Evolutionary conservation across 2,888 invertebrate species (phyloP).

Genomic region (Acanthoscelides obtectus): DNA sequence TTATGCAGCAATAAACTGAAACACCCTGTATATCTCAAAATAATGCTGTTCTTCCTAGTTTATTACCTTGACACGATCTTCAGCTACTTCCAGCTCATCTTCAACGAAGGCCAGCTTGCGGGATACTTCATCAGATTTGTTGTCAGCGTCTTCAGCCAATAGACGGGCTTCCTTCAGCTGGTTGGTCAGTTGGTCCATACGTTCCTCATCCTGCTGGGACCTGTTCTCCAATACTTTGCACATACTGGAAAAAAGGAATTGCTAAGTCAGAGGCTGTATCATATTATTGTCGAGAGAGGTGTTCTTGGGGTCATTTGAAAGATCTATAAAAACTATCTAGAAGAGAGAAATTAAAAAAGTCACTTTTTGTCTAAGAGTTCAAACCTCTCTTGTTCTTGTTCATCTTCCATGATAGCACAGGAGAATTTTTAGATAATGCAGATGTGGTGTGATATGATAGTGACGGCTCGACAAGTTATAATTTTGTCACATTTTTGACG

Average conservation of each 20-base stretch:
- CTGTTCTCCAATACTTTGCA: conserved; percentile 99
- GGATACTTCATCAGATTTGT: conserved; percentile 99
- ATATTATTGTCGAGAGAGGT: no score
- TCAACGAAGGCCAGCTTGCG: conserved; percentile 99
- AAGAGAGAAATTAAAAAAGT: no score
- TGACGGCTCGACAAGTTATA: no score
- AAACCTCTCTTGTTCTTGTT: background rate
- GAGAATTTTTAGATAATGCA: background rate
- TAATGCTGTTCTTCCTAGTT: no score
- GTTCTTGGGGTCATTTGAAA: no score
- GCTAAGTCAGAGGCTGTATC: no score
- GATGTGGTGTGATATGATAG: background rate
- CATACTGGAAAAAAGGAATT: conserved; percentile 68
- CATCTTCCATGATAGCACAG: background rate
- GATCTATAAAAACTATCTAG: no score
- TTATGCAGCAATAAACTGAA: no score
- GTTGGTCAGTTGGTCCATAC: conserved; percentile 98
- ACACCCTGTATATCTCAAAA: no score
- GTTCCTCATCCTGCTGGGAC: conserved; percentile 96
- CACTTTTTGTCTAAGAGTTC: background rate
- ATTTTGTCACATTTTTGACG: background rate
- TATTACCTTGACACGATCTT: conserved; percentile 93
- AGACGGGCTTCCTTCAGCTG: conserved; percentile 99
- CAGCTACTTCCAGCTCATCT: conserved; percentile 99
- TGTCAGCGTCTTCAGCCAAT: conserved; percentile 96